Evolutionary conservation across 2,797 vertebrate genomes (phyloP).

Genomic region (Decapterus maruadsi): DNA sequence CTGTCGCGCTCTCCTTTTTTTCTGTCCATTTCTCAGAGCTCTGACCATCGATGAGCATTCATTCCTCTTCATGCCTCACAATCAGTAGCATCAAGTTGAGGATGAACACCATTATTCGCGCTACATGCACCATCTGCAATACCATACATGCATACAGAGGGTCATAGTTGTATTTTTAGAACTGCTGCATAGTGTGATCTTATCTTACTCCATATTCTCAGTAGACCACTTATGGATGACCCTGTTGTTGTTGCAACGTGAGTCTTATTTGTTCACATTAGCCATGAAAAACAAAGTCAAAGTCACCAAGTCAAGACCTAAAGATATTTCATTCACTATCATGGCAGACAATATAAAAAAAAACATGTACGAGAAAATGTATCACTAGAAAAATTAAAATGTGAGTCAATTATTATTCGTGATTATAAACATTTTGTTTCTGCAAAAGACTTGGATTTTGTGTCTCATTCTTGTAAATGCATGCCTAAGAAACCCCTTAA

Average conservation of each 20-base stretch:
- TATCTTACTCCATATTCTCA: neutral
- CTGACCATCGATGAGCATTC: slow-evolving; percentile 3
- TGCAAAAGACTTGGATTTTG: too few species aligned
- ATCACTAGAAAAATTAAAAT: neutral
- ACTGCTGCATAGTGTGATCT: neutral
- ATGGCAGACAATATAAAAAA: neutral
- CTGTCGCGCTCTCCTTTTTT: neutral
- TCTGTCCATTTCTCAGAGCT: neutral
- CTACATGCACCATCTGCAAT: neutral
- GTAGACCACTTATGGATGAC: neutral
- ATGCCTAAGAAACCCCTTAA: too few species aligned
- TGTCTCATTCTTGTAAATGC: too few species aligned
- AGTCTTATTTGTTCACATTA: neutral
- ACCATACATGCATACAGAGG: slow-evolving; percentile 2
- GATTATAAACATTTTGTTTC: neutral
- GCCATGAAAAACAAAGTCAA: neutral
- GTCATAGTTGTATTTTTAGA: slow-evolving; percentile 14
- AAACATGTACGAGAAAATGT: neutral
- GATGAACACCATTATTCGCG: slow-evolving; percentile 25
- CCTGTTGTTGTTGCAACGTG: neutral
- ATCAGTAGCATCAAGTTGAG: slow-evolving; percentile 12
- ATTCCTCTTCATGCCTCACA: slow-evolving; percentile 9
- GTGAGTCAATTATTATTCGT: neutral
- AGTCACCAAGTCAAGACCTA: neutral
- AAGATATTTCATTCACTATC: neutral